phyloP scores from a whole-genome alignment of 1,140 invertebrate species.

The Harpegnathos saltator region DNA sequence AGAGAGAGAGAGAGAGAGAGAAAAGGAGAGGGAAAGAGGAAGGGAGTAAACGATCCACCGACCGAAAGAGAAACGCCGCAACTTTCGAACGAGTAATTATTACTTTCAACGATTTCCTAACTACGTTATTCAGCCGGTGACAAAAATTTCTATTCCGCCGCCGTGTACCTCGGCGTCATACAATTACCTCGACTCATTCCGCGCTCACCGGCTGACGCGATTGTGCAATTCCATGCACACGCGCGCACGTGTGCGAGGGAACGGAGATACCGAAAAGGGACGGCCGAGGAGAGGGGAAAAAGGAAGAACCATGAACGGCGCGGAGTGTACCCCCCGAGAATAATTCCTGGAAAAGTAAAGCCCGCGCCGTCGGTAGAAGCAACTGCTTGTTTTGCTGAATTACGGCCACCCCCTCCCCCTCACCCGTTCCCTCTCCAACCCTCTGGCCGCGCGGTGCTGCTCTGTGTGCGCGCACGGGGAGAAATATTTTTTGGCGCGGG shows the following conservation, averaged over 20 bases:
- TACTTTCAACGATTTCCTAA: neutral
- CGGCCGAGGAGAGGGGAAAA: constrained; percentile 21
- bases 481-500: constrained; percentile 56
- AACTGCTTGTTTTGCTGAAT: constrained; percentile 64
- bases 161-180: neutral
- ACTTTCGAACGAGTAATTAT: neutral
- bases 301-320: constrained; percentile 36
- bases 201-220: neutral
- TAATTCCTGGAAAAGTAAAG: constrained; percentile 65
- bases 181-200: constrained; percentile 4
- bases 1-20: no score
- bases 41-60: neutral
- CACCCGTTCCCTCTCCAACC: no score
- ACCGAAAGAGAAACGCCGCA: no score
- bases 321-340: constrained; percentile 52
- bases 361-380: constrained; percentile 17
- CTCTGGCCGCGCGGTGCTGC: no score
- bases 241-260: neutral
- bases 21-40: no score
- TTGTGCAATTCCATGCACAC: constrained; percentile 35
- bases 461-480: constrained; percentile 6
- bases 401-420: constrained; percentile 38
- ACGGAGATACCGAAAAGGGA: neutral
- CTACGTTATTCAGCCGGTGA: neutral
- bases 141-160: no score